Base-by-base conservation (phyloP, 2,888 invertebrate species). In the Orthosia cruda region DNA sequence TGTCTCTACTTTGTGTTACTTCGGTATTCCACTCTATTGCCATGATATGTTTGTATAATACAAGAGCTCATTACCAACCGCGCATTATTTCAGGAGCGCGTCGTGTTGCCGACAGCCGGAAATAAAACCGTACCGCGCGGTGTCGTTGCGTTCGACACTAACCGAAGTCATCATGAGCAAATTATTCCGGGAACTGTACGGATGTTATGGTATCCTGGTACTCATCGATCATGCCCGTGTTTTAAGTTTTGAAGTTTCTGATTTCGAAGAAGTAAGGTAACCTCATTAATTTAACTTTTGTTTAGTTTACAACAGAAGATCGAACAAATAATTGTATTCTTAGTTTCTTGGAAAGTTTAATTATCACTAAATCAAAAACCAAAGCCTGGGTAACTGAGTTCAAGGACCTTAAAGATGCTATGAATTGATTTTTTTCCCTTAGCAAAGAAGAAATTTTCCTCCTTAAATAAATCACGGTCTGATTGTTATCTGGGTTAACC, bases 21-120 rank as follows among this genome's bases (percentile, higher is more conserved):
- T 45, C 20, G 3, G 13, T 32, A 23, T 52, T 54, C 16, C 47
- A 23, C 18, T 7, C 40, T 45, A 62, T 62, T 55, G 50, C 40
- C 45, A 65, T 66, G 47, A n/a, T 54, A 75, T 32, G 18, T 47
- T 58, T 71, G 54, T 52, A 54, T 32, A 50, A 50, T 59, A 61
- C 18, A 55, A 71, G 66, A 81, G 57, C 66, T 78, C 68, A 81
- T 84, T 84, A 78, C 64, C 57, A 55, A 72, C 50, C 64, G 57
- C 77, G 62, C 70, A 72, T 79, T 84, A 82, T 84, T 77, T 76
- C 68, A 74, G 74, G 15, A 67, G 54, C 72, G 55, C 57, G 47
- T 73, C 75, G 72, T 88, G 85, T 66, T 23, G 47, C 45, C 65
- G 88, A 87, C 87, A 82, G 74, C 65, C 77, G 86, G 87, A 88